A percentile compares a stretch with the other conserved stretches of the same genome.
phyloP scores from a whole-genome alignment of 2,113 vertebrate genomes.

The Eubucco bourcierii region DNA sequence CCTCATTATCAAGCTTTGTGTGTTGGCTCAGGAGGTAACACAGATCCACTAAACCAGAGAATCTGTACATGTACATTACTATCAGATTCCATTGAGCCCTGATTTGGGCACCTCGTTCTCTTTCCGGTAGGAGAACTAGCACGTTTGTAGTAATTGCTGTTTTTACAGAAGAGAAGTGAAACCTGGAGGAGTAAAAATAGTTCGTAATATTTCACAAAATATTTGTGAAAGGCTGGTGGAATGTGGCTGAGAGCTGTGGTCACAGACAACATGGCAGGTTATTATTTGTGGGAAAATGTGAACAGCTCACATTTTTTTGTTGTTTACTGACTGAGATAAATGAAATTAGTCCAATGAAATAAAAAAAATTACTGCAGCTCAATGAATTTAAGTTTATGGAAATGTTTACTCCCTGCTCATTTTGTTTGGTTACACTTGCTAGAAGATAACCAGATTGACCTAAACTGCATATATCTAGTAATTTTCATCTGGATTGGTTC shows the following conservation, averaged over 20 bases:
- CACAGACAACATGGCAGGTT: not conserved
- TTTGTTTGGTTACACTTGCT: not conserved
- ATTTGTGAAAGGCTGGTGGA: not conserved
- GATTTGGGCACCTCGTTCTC: not conserved
- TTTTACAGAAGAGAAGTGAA: not conserved
- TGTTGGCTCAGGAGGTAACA: not conserved
- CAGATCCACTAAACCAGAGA: not conserved
- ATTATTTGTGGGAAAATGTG: not conserved
- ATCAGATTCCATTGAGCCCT: not conserved
- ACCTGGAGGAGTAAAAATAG: not conserved
- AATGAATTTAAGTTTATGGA: conserved; percentile 16
- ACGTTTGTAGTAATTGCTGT: not conserved
- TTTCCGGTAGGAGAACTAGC: not conserved
- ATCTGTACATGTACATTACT: not conserved
- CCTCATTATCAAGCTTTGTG: not conserved
- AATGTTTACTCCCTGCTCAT: not conserved
- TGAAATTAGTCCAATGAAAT: conserved; percentile 1
- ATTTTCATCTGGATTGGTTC: not conserved
- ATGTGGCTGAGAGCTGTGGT: not conserved
- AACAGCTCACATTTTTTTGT: not conserved
- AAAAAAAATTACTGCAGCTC: not conserved
- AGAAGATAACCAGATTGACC: not conserved
- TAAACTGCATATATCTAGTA: not conserved
- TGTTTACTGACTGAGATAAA: not conserved
- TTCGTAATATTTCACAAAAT: not conserved